These are phyloP conservation scores for Caenorhabditis briggsae DNA, from an alignment of 1,140 invertebrate genomes.

Conservation along the genomic window DNA sequence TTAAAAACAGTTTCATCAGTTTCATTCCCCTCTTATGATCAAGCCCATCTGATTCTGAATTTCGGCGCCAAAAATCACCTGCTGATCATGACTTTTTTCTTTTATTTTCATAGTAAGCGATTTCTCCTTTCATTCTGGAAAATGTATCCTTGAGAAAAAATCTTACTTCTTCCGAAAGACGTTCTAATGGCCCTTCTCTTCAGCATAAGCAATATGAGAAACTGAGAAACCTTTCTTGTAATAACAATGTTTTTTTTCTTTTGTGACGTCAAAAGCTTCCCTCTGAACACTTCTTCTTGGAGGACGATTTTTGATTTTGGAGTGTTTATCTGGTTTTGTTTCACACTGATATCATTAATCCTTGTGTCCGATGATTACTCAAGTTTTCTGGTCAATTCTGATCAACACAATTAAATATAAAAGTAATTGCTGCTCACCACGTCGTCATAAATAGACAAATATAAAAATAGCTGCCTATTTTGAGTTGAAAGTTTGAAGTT, in stretches of 20 bases:
- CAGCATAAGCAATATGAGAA: not conserved
- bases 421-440: too few species aligned
- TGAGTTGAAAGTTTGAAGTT: not conserved
- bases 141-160: not conserved
- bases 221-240: not conserved
- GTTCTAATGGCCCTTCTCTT: not conserved
- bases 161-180: not conserved
- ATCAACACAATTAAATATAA: too few species aligned
- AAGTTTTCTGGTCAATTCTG: too few species aligned
- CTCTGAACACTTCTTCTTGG: not conserved
- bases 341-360: too few species aligned
- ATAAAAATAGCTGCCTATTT: not conserved
- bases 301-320: not conserved
- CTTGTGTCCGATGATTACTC: too few species aligned
- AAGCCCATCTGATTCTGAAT: constrained; percentile 5
- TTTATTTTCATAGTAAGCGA: too few species aligned
- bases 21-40: not conserved
- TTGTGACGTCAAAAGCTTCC: not conserved
- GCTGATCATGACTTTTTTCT: not conserved
- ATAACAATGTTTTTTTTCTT: not conserved
- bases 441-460: not conserved
- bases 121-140: too few species aligned
- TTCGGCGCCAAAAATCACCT: not conserved
- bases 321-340: too few species aligned
- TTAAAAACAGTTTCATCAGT: not conserved